phyloP scores from a whole-genome alignment of 2,113 vertebrate genomes.

The Anhinga anhinga region DNA sequence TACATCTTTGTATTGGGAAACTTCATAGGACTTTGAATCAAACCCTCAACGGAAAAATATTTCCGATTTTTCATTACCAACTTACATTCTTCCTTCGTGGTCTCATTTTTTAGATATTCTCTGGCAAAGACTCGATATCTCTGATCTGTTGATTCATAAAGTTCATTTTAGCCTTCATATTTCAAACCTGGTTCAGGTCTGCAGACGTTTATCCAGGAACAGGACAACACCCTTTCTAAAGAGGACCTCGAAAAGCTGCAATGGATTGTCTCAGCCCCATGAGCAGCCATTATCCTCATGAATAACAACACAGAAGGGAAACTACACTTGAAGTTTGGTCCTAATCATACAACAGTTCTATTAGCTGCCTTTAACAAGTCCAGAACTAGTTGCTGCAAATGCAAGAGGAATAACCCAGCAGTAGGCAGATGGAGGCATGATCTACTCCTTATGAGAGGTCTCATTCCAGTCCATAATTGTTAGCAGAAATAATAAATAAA shows the following conservation, averaged over 20 bases:
- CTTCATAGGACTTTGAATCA: neutral
- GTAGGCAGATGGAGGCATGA: conserved; percentile 48
- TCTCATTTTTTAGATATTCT: neutral
- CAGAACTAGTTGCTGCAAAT: neutral
- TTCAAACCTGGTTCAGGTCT: neutral
- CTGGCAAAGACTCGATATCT: neutral
- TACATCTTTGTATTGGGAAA: neutral
- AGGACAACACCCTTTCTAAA: neutral
- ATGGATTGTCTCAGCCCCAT: neutral
- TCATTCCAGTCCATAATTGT: conserved; percentile 17
- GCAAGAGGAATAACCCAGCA: neutral
- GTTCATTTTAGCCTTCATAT: neutral
- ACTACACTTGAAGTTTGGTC: neutral
- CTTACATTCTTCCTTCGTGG: neutral
- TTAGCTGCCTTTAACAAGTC: neutral
- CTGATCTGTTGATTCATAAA: neutral
- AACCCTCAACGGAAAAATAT: neutral
- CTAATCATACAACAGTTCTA: neutral
- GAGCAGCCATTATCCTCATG: neutral
- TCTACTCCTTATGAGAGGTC: conserved; percentile 33
- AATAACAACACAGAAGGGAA: neutral
- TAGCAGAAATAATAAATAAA: conserved; percentile 41
- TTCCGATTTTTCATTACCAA: conserved; percentile 17
- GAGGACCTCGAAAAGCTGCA: neutral
- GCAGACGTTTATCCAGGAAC: neutral